These are phyloP conservation scores for Dysidea cf. avara DNA, from an alignment of 37 sponge, comb jelly and placozoan genomes.

Conservation along the genomic window DNA sequence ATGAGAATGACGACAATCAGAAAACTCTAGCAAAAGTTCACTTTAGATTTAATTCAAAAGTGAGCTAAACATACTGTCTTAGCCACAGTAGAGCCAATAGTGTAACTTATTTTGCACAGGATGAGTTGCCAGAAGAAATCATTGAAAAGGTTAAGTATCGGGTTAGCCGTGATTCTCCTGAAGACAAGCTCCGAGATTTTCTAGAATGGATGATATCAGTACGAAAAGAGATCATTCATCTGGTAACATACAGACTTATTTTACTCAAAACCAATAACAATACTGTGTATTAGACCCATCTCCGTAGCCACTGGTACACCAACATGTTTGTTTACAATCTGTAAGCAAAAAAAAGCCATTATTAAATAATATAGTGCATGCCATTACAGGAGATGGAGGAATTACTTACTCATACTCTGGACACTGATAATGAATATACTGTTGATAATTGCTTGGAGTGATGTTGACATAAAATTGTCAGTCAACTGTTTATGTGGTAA, in stretches of 20 bases:
- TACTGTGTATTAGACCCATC: background rate
- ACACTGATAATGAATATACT: slow-evolving; percentile 47
- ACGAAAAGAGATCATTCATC: slow-evolving; percentile 57
- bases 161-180: slow-evolving; percentile 66
- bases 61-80: background rate
- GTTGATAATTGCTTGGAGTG: slow-evolving; percentile 30
- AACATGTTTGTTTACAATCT: slow-evolving; percentile 6
- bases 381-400: background rate
- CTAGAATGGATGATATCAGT: slow-evolving; percentile 73
- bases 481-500: too few species aligned
- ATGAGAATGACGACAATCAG: slow-evolving; percentile 42
- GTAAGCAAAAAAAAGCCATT: background rate
- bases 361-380: background rate
- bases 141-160: slow-evolving; percentile 79
- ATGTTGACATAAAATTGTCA: background rate
- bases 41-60: slow-evolving; percentile 33
- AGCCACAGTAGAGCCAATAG: background rate
- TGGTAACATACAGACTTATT: slow-evolving; percentile 23
- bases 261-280: background rate
- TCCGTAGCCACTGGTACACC: slow-evolving; percentile 27
- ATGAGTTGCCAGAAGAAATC: slow-evolving; percentile 55
- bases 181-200: slow-evolving; percentile 84
- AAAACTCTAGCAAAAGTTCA: slow-evolving; percentile 48
- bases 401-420: slow-evolving; percentile 7
- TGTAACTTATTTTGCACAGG: background rate